These are phyloP conservation scores for Chrysocyon brachyurus DNA, from an alignment of 2,797 vertebrate species.

Conservation along the genomic window DNA sequence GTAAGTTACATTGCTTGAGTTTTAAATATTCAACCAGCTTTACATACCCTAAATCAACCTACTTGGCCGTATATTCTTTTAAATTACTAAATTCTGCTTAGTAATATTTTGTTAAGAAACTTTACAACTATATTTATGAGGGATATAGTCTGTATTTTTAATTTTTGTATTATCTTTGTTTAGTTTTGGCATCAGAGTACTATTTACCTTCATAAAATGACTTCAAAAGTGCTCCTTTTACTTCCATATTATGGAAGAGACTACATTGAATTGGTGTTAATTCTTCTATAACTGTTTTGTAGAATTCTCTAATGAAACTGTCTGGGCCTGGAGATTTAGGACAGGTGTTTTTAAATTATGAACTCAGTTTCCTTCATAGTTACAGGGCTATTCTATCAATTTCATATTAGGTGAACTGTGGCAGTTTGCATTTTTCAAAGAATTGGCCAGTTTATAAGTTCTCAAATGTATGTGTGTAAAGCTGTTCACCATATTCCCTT, in stretches of 20 bases:
- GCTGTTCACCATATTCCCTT: neutral
- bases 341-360: neutral
- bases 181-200: neutral
- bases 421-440: neutral
- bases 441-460: neutral
- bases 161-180: neutral
- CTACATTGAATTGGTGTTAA: neutral
- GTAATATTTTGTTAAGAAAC: neutral
- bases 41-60: neutral
- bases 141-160: neutral
- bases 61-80: neutral
- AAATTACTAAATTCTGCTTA: neutral
- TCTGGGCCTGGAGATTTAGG: neutral
- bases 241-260: neutral
- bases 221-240: neutral
- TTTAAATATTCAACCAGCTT: neutral
- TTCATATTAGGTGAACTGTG: neutral
- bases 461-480: conserved; percentile 9
- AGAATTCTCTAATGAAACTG: neutral
- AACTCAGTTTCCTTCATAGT: neutral
- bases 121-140: neutral
- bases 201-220: neutral
- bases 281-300: neutral
- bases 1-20: neutral
- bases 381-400: neutral